Evolutionary conservation across 1,140 invertebrate genomes (phyloP).

Genomic region (Latrodectus geometricus): DNA sequence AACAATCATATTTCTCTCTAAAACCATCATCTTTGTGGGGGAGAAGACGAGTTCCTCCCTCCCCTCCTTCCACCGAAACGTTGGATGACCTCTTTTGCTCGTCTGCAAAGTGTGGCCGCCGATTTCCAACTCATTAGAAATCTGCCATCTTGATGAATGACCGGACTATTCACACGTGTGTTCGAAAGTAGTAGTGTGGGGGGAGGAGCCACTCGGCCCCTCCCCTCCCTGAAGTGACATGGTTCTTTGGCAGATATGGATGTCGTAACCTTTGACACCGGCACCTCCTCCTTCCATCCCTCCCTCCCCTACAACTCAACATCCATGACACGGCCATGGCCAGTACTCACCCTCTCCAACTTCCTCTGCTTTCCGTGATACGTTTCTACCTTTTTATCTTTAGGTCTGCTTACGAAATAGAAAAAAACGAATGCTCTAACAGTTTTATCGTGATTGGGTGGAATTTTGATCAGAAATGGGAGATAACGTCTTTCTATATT

Average conservation of each 20-base stretch:
- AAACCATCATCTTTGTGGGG: not conserved
- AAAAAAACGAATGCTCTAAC: not conserved
- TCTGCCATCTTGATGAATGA: slow-evolving; percentile 55
- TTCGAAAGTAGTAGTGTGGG: not conserved
- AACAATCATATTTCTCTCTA: not conserved
- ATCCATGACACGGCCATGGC: not conserved
- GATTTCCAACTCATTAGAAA: slow-evolving; percentile 57
- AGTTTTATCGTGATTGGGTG: not conserved
- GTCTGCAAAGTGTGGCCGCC: slow-evolving; percentile 35
- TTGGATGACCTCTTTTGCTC: slow-evolving; percentile 40
- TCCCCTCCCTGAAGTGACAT: slow-evolving; percentile 40
- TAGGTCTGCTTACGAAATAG: not conserved
- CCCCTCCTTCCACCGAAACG: not conserved
- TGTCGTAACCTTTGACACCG: slow-evolving; percentile 48
- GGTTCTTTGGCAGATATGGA: slow-evolving; percentile 56
- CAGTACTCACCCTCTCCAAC: not conserved
- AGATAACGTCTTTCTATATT: too few species aligned
- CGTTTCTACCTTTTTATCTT: not conserved
- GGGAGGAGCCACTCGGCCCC: not conserved
- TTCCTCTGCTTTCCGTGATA: not conserved
- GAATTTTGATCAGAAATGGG: not conserved
- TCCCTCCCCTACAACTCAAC: not conserved
- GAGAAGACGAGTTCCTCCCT: not conserved
- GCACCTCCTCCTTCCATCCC: not conserved
- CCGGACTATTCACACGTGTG: slow-evolving; percentile 42